Base-by-base conservation (phyloP, 1,140 invertebrate species). In the Bradysia coprophila region DNA sequence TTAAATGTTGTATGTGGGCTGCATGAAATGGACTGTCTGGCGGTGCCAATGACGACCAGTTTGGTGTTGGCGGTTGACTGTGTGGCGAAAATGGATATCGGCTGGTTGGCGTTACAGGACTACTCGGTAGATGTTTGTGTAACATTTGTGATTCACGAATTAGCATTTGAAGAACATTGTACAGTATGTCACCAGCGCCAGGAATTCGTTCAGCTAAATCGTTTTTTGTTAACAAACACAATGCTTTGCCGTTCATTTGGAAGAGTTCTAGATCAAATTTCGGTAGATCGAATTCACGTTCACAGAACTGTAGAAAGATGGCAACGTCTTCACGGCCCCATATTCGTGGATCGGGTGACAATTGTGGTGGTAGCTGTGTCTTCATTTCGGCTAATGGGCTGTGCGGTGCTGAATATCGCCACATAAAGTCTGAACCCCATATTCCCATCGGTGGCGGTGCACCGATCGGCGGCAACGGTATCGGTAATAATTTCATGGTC, bases 231-330 rank as follows among this genome's bases (percentile, higher is more conserved):
- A 94, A 63, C 28, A 96, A 65, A 57, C 88, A 92, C 42, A 94
- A 59, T 1, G 89, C 90, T 66, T 93, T 93, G 77, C 91, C 92
- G 62, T 96, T 96, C 88, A 96, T 93, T 67, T 92, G 88, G 61
- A 96, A 94, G 65, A 88, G 77, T 52, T 93, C 88, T 71, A 88
- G 80, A 55, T 93, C 85, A 52, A 95, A 82, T 43, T 79, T 74
- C 15, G 89, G 87, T 41, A 96, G 64, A 54, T 93, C 89, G 57
- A 90, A 95, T 63, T 94, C 90, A 33, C 84, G 70, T 58, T 91
- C 84, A 45, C 89, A 89, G 80, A 90, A 94, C 49, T 82, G 76
- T 21, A 96, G 64, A 64, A 94, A 95, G 18, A 78, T 69, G 10
- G 72, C 66, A 2, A 95, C 90, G 56, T 95, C 88, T 48, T 94